Percentiles rank a stretch among this genome's conserved stretches.
Conservation (phyloP, 2,888 invertebrate species). For the Ochlodes sylvanus region DNA sequence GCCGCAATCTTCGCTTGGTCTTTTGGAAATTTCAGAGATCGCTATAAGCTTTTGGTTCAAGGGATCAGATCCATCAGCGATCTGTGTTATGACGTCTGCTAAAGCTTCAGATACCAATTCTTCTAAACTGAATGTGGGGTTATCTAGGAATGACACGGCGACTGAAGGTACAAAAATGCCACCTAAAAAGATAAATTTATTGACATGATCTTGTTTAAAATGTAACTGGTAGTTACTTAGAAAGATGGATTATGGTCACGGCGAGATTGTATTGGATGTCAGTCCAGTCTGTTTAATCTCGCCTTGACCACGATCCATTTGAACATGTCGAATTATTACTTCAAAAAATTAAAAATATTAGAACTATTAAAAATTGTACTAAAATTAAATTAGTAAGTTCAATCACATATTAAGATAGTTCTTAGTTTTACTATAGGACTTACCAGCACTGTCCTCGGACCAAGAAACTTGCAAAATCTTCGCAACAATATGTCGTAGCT, state of each 20-base stretch:
- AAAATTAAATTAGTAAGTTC: too few relatives aligned
- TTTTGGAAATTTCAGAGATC: constrained; percentile 72
- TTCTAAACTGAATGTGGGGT: constrained; percentile 74
- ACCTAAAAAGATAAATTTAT: constrained; percentile 53
- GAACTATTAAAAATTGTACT: too few relatives aligned
- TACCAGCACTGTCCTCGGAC: constrained; percentile 85
- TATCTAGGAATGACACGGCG: constrained; percentile 82
- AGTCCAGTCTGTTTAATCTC: too few relatives aligned
- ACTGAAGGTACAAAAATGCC: constrained; percentile 85
- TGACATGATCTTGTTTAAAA: neutral
- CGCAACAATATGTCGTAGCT: constrained; percentile 87
- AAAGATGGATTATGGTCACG: too few relatives aligned
- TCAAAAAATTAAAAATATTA: too few relatives aligned
- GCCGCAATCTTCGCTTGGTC: constrained; percentile 75
- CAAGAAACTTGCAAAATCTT: constrained; percentile 90
- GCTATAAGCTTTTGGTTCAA: constrained; percentile 80
- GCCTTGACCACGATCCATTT: too few relatives aligned
- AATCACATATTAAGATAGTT: too few relatives aligned
- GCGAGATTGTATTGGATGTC: too few relatives aligned
- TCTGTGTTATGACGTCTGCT: constrained; percentile 87
- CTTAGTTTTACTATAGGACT: constrained; percentile 15
- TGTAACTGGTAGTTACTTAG: too few relatives aligned
- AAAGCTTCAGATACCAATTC: constrained; percentile 87
- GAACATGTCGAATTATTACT: too few relatives aligned
- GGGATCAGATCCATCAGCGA: constrained; percentile 84